phyloP scores from a whole-genome alignment of 2,113 vertebrate genomes.

The Xerus inauris region DNA sequence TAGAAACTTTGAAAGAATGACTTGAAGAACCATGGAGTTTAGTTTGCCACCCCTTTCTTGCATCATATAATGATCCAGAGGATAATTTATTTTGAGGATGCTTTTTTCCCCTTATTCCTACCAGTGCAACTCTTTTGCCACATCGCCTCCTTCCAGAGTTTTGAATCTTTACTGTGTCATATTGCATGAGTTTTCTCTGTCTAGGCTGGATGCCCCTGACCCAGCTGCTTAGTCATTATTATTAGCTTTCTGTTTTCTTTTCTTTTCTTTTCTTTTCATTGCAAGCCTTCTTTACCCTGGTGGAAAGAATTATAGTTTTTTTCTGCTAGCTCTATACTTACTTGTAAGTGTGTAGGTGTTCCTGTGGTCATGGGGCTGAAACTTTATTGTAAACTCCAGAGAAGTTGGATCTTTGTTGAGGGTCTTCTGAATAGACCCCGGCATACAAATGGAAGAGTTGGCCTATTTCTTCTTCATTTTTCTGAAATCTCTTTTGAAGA shows the following conservation, averaged over 20 bases:
- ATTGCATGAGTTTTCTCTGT: neutral
- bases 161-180: neutral
- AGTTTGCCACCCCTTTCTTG: neutral
- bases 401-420: neutral
- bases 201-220: neutral
- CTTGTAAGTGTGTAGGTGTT: neutral
- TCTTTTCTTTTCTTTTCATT: neutral
- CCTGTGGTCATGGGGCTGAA: neutral
- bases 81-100: neutral
- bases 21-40: neutral
- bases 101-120: neutral
- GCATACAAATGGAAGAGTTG: no score
- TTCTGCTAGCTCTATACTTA: neutral
- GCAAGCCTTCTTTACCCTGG: neutral
- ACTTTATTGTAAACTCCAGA: neutral
- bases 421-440: neutral
- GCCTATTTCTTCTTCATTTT: neutral
- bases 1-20: neutral
- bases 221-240: constrained; percentile 24
- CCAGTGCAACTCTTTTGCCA: neutral
- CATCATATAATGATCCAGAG: neutral
- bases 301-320: neutral
- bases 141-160: neutral
- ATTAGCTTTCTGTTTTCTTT: neutral
- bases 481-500: neutral